Evolutionary conservation across 2,888 invertebrate genomes (phyloP), one percentile per base, ranked within the genome.

Genomic region (Hofmannophila pseudospretella): DNA sequence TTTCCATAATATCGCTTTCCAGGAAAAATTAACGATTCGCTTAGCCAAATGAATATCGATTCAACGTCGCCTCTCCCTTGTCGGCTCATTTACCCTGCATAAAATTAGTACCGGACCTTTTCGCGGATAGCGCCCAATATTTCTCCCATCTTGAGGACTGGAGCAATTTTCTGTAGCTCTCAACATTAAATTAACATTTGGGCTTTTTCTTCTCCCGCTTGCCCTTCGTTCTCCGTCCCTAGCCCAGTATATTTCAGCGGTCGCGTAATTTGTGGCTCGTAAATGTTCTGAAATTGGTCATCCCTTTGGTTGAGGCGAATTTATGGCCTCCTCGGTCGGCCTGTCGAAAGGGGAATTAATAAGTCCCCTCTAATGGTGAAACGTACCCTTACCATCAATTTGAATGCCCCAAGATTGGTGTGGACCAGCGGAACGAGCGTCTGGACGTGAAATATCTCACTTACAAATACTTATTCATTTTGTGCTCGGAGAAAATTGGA

Each of bases 241-340:
- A 56, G 67, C 70, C 76, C 74, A 79, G 84, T 85, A 85, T 84
- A 84, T 85, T 85, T 85, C 85, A 77, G 71, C 76, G 82, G 84
- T 77, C 80, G 79, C 77, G 86, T 85, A 85, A 86, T 86, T 86
- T 86, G 85, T 86, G 85, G 86, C 79, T 82, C 85, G 85, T 85
- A 85, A 86, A 85, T 85, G 86, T 84, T 85, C 85, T 79, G 84
- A 86, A 86, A 86, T 86, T 86, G 86, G 86, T 86, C 85, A 86
- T 86, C 85, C 86, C 84, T 86, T 85, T 82, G 86, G 85, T 80
- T 76, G 84, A 82, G 84, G 81, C 77, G 78, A 85, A 86, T 86
- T 86, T 86, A 86, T 85, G 73, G 84, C 77, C 79, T 79, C 67
- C 78, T 81, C 84, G 84, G 81, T 74, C 74, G 81, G 81, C 75